Conservation (phyloP, 2,113 vertebrate genomes). For the Bagarius yarrelli region DNA sequence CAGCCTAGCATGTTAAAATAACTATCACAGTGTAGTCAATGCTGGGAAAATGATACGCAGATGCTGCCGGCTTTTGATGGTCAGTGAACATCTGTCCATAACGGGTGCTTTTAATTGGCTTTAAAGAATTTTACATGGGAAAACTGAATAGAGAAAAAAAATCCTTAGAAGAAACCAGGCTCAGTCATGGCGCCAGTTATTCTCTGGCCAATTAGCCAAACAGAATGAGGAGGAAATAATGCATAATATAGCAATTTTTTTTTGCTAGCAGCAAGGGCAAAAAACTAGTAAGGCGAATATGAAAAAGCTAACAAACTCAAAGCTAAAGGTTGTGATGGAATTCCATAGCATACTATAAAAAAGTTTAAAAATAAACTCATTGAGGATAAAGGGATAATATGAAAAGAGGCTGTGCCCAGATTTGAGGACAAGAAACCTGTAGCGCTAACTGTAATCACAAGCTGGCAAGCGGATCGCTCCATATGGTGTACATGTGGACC, state of each 20-base stretch:
- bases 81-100: neutral
- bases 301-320: neutral
- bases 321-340: neutral
- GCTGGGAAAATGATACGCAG: no score
- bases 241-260: neutral
- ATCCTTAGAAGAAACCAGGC: no score
- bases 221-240: neutral
- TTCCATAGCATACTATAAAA: neutral
- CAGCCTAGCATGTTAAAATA: no score
- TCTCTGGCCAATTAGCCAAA: no score
- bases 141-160: no score
- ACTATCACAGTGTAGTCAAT: neutral
- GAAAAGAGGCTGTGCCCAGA: neutral
- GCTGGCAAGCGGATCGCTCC: neutral
- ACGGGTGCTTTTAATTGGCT: neutral
- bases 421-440: conserved; percentile 15
- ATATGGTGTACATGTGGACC: conserved; percentile 20
- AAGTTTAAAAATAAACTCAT: neutral
- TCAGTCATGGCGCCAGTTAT: no score
- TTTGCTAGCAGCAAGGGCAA: neutral
- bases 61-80: neutral
- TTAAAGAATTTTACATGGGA: neutral
- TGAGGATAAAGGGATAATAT: neutral
- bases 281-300: neutral
- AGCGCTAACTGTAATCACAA: conserved; percentile 13